These are phyloP conservation scores for Diadegma fenestrale DNA, from an alignment of 2,888 invertebrate species.

Conservation along the genomic window DNA sequence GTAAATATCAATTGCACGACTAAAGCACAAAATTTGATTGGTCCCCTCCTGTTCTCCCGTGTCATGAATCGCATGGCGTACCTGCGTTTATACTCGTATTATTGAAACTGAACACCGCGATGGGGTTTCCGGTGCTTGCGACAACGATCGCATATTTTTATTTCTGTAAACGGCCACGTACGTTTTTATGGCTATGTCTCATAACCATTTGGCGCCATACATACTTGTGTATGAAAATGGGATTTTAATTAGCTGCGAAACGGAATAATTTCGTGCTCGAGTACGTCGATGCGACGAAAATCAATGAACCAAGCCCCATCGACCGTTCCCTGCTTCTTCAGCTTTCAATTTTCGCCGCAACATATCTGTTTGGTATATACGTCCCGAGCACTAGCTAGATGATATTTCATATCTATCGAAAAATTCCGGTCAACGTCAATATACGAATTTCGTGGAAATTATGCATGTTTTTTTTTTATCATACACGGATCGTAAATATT, in stretches of 20 bases:
- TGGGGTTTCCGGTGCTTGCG: conserved; percentile 10
- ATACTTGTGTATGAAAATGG: background rate
- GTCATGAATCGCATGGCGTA: conserved; percentile 39
- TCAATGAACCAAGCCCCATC: background rate
- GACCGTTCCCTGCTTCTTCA: background rate
- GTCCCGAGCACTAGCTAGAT: background rate
- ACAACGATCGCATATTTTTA: conserved; percentile 4
- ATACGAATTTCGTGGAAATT: background rate
- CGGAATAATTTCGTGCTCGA: background rate
- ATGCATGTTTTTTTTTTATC: background rate
- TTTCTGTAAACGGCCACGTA: background rate
- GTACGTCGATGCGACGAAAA: background rate
- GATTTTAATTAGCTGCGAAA: background rate
- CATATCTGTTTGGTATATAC: background rate
- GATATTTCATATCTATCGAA: background rate
- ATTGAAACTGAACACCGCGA: conserved; percentile 45
- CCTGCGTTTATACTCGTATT: conserved; percentile 38
- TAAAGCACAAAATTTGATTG: conserved; percentile 54
- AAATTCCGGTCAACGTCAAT: background rate
- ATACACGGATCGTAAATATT: background rate
- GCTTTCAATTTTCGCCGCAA: background rate
- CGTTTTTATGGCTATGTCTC: background rate
- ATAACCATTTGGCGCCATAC: background rate
- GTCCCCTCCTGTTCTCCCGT: background rate
- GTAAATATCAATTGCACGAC: conserved; percentile 57